Evolutionary conservation across 1,140 invertebrate species (phyloP), one percentile per base, ranked within the genome.

Genomic region (Thaumatotibia leucotreta): DNA sequence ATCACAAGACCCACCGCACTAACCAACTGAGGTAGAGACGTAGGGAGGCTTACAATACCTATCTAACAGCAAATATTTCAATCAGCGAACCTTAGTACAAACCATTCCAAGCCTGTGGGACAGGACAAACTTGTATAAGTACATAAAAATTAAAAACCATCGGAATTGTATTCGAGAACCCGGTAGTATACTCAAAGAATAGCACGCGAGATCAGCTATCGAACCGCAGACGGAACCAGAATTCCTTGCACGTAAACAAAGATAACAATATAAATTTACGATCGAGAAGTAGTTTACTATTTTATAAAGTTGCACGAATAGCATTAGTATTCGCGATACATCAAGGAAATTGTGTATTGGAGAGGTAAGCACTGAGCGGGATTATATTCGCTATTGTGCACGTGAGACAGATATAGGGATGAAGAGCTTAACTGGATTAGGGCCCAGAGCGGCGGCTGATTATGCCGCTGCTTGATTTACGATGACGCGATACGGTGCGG

Each of bases 391-490:
- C 68, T 78, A 86, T 83, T 86, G 80, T 86, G 75, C 77, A 77
- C 76, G 77, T 79, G 79, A 81, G 80, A 83, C 77, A 82, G 80
- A 81, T 82, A 84, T 79, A 82, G 75, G 75, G 77, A 83, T 78
- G 76, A 80, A 79, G 70, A 66, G 82, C 82, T 88, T 85, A 87
- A 78, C 77, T 68, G 82, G 83, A 88, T 90, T 89, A 87, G 65
- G 68, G 77, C 79, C 76, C 54, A 63, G 73, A 77, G 81, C 81
- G 74, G 69, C 74, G 78, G 75, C 87, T 88, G 83, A 89, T 90
- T 89, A 89, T 88, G 75, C 81, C 77, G 72, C 72, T 76, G 75
- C 80, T 86, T 90, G 88, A 90, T 90, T 90, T 90, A 90, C 83
- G 85, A 79, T 80, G 85, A 85, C 80, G 81, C 82, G 81, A 86